Percentiles rank a stretch among this genome's conserved stretches.
Evolutionary conservation across 2,888 invertebrate species (phyloP).

Genomic region (Morpho achilles): DNA sequence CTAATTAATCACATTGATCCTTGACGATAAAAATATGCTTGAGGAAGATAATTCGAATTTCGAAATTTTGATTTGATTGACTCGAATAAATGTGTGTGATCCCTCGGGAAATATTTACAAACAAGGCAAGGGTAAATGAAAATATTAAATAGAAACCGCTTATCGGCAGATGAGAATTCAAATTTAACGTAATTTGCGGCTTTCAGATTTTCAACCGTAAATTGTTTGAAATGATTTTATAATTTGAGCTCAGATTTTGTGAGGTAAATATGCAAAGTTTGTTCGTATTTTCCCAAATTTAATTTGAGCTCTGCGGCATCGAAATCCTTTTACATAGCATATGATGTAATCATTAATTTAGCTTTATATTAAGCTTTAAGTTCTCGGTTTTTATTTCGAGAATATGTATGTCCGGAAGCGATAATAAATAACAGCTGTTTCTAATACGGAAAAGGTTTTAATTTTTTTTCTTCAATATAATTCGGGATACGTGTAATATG

Average conservation of each 20-base stretch:
- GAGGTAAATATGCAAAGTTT: conserved; percentile 17
- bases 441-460: too few species aligned
- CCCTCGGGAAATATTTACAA: conserved; percentile 14
- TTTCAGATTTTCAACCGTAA: conserved; percentile 28
- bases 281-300: conserved; percentile 1
- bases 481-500: too few species aligned
- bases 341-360: too few species aligned
- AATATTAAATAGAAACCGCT: conserved; percentile 48
- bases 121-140: conserved; percentile 40
- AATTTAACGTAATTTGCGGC: conserved; percentile 52
- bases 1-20: too few species aligned
- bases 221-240: conserved; percentile 24
- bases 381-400: too few species aligned
- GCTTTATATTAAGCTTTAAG: too few species aligned
- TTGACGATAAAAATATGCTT: too few species aligned
- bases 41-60: background rate
- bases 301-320: too few species aligned
- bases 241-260: conserved; percentile 23
- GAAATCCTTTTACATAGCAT: too few species aligned
- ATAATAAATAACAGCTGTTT: too few species aligned
- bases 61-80: background rate
- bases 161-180: conserved; percentile 45
- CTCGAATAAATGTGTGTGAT: conserved; percentile 10
- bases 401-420: too few species aligned
- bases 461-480: too few species aligned